Conservation (phyloP, 2,888 invertebrate genomes). For the Endomychus coccineus region DNA sequence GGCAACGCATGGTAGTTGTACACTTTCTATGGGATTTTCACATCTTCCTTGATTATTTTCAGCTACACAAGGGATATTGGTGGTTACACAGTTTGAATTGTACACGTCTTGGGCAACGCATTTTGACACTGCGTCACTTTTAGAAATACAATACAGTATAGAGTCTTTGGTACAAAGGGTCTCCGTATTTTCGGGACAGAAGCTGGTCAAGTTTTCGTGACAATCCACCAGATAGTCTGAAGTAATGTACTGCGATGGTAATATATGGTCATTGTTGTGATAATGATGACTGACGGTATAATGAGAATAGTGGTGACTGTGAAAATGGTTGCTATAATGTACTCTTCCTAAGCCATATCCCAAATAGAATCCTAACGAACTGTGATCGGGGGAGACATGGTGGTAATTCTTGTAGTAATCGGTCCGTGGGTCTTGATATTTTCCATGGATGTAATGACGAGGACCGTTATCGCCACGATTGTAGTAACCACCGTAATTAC, state of each 20-base stretch:
- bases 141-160: constrained; percentile 19
- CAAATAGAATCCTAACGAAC: constrained; percentile 19
- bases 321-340: constrained; percentile 15
- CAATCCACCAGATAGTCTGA: constrained; percentile 11
- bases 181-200: constrained; percentile 21
- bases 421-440: constrained; percentile 9
- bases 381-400: constrained; percentile 9
- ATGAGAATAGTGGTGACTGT: constrained; percentile 8
- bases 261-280: constrained; percentile 13
- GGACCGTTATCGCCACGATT: constrained; percentile 2
- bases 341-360: constrained; percentile 16
- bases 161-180: constrained; percentile 18
- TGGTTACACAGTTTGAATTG: constrained; percentile 13
- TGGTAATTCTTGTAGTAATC: constrained; percentile 15
- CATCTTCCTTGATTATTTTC: constrained; percentile 6
- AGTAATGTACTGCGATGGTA: constrained; percentile 12
- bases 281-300: constrained; percentile 15
- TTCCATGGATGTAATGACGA: constrained; percentile 15
- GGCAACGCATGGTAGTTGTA: constrained; percentile 17
- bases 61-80: constrained; percentile 16
- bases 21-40: constrained; percentile 7
- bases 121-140: constrained; percentile 10
- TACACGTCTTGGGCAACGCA: constrained; percentile 8
- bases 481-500: constrained; percentile 13
- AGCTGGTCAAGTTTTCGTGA: constrained; percentile 13